Percentiles rank a stretch among this genome's conserved stretches.
phyloP scores from a whole-genome alignment of 2,888 invertebrate species.

The Drosophila anceps region DNA sequence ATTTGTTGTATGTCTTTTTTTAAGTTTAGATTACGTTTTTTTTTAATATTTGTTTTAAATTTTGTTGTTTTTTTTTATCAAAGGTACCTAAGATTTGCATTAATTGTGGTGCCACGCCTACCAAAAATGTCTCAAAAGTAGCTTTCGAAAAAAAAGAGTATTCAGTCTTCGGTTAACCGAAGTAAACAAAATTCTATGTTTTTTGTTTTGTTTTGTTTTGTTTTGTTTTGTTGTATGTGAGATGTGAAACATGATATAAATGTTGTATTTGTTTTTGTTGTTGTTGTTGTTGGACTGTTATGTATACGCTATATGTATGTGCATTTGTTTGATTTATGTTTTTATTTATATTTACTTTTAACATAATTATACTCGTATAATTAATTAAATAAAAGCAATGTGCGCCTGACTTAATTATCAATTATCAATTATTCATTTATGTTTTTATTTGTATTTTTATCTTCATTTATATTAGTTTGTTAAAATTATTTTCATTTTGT shows the following conservation, averaged over 20 bases:
- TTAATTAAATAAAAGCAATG: conserved; percentile 55
- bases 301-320: conserved; percentile 16
- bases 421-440: conserved; percentile 33
- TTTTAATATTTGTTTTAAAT: conserved; percentile 34
- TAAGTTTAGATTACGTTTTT: background rate
- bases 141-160: conserved; percentile 22
- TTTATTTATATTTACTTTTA: conserved; percentile 9
- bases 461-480: conserved; percentile 13
- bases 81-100: conserved; percentile 76
- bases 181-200: conserved; percentile 28
- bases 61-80: conserved; percentile 49
- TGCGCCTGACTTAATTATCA: conserved; percentile 59
- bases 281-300: conserved; percentile 46
- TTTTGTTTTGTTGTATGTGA: conserved; percentile 41
- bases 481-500: conserved; percentile 15
- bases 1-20: conserved; percentile 23
- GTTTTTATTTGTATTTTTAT: conserved; percentile 6
- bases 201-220: conserved; percentile 11
- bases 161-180: conserved; percentile 49
- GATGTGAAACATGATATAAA: conserved; percentile 74
- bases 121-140: conserved; percentile 27
- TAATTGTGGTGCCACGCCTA: conserved; percentile 38
- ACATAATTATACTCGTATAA: conserved; percentile 14
- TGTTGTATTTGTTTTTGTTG: conserved; percentile 48
- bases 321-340: conserved; percentile 4